Evolutionary conservation across 2,888 invertebrate genomes (phyloP).

Genomic region (Nephrocerus scutellatus): DNA sequence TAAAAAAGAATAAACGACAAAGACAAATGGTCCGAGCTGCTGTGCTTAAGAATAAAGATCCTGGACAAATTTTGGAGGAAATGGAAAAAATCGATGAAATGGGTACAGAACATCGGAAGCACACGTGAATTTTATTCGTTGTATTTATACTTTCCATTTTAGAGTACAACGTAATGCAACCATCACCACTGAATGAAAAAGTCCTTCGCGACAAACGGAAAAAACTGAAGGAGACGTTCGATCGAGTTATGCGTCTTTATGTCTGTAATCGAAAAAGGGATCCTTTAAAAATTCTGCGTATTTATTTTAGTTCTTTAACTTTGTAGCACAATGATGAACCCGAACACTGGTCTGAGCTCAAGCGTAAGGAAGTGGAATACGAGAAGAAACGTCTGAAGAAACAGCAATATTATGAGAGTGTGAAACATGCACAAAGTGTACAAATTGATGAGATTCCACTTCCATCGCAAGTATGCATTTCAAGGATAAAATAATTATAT

Average conservation of each 20-base stretch:
- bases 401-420: slow-evolving; percentile 90
- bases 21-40: slow-evolving; percentile 93
- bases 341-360: slow-evolving; percentile 88
- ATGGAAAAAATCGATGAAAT: slow-evolving; percentile 98
- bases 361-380: slow-evolving; percentile 84
- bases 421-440: slow-evolving; percentile 90
- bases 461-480: slow-evolving; percentile 73
- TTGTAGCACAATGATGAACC: slow-evolving; percentile 89
- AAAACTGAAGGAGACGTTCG: slow-evolving; percentile 90
- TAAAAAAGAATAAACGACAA: slow-evolving; percentile 98
- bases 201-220: slow-evolving; percentile 94
- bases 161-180: slow-evolving; percentile 93
- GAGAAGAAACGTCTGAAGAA: slow-evolving; percentile 80
- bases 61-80: slow-evolving; percentile 87
- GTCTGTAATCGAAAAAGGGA: slow-evolving; percentile 57
- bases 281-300: background rate
- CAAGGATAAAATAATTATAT: too few relatives aligned
- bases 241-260: slow-evolving; percentile 89
- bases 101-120: slow-evolving; percentile 56
- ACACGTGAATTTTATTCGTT: background rate
- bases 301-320: slow-evolving; percentile 4
- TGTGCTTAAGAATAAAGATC: slow-evolving; percentile 96
- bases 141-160: slow-evolving; percentile 33
- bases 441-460: slow-evolving; percentile 93
- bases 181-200: slow-evolving; percentile 92